A percentile compares a stretch with the other conserved stretches of the same genome.
These are phyloP conservation scores for Stratiomys singularior DNA, from an alignment of 2,888 invertebrate genomes.

Conservation along the genomic window DNA sequence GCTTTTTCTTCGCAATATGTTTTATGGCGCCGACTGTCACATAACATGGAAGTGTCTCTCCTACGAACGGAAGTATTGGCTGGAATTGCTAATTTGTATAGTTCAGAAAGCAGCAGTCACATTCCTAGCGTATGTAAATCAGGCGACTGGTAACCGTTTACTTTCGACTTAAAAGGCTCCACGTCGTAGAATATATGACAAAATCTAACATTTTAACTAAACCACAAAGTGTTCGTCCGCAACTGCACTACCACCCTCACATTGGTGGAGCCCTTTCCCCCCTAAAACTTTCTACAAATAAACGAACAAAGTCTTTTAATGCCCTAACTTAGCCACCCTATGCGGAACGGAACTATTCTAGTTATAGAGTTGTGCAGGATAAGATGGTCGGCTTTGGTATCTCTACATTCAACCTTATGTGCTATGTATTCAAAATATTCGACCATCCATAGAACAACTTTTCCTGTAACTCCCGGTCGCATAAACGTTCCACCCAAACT, in stretches of 20 bases:
- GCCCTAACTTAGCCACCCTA: slow-evolving; percentile 5
- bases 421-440: slow-evolving; percentile 42
- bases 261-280: not conserved
- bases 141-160: slow-evolving; percentile 37
- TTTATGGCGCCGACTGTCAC: too few relatives aligned
- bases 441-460: slow-evolving; percentile 40
- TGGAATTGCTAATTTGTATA: slow-evolving; percentile 50
- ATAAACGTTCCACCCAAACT: slow-evolving; percentile 27
- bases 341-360: slow-evolving; percentile 18
- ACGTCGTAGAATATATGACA: slow-evolving; percentile 31
- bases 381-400: slow-evolving; percentile 21
- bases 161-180: slow-evolving; percentile 38
- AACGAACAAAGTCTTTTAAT: slow-evolving; percentile 8
- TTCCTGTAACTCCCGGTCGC: slow-evolving; percentile 35
- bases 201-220: slow-evolving; percentile 43
- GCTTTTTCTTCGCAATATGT: too few relatives aligned
- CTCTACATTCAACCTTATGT: slow-evolving; percentile 12
- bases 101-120: slow-evolving; percentile 50
- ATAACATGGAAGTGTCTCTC: not conserved
- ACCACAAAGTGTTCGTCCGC: slow-evolving; percentile 43
- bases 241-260: not conserved
- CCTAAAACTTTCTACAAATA: slow-evolving; percentile 1
- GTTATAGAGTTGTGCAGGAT: slow-evolving; percentile 9
- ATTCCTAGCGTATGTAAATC: slow-evolving; percentile 46
- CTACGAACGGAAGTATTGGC: slow-evolving; percentile 21